These are phyloP conservation scores for Zaprionus vittiger DNA, from an alignment of 1,140 invertebrate genomes.

Conservation along the genomic window DNA sequence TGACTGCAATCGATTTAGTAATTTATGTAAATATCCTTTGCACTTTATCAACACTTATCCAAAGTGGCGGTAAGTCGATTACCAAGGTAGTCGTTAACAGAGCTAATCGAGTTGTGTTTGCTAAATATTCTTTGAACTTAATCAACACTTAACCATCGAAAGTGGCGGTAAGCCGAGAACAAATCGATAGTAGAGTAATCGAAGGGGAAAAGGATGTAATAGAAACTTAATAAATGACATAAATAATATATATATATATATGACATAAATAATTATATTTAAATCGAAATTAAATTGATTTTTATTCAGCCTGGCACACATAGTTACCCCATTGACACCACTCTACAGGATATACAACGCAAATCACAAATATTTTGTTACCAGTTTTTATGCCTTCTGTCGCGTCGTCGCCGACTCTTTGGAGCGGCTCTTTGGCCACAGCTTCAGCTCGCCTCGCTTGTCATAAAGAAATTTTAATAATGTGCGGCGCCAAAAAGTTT, in stretches of 20 bases:
- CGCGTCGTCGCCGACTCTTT: slow-evolving; percentile 62
- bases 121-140: background rate
- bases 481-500: slow-evolving; percentile 82
- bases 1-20: too few relatives aligned
- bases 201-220: too few relatives aligned
- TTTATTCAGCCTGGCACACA: background rate
- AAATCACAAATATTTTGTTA: slow-evolving; percentile 80
- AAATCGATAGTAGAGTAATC: background rate
- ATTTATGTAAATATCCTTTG: background rate
- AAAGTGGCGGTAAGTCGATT: background rate
- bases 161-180: background rate
- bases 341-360: slow-evolving; percentile 23
- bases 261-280: too few relatives aligned
- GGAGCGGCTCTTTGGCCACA: slow-evolving; percentile 51
- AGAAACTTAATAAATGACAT: too few relatives aligned
- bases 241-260: too few relatives aligned
- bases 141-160: background rate
- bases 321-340: background rate
- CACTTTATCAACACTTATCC: background rate
- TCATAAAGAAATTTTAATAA: slow-evolving; percentile 83
- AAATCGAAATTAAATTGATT: background rate
- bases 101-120: too few relatives aligned
- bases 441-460: slow-evolving; percentile 57
- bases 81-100: too few relatives aligned
- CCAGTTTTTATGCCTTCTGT: slow-evolving; percentile 82